phyloP scores from a whole-genome alignment of 1,140 invertebrate species.

The Neodiprion lecontei region DNA sequence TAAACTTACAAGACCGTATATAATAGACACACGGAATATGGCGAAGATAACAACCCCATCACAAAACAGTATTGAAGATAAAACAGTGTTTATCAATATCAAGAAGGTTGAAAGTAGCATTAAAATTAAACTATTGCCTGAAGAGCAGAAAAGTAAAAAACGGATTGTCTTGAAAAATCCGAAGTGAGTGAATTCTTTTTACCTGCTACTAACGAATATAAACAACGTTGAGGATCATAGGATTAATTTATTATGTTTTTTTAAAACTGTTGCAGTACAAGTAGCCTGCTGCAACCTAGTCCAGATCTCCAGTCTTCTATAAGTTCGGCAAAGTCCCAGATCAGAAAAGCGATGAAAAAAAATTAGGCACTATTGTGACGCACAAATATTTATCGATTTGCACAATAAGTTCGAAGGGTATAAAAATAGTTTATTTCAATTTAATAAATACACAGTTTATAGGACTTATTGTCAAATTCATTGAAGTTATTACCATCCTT shows the following conservation, averaged over 20 bases:
- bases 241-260: constrained; percentile 22
- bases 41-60: constrained; percentile 12
- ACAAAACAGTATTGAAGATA: constrained; percentile 23
- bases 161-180: constrained; percentile 48
- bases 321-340: constrained; percentile 40
- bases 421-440: constrained; percentile 17
- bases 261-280: constrained; percentile 39
- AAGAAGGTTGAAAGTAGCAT: constrained; percentile 47
- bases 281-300: constrained; percentile 43
- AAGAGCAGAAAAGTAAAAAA: constrained; percentile 34
- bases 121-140: constrained; percentile 44
- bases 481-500: not conserved
- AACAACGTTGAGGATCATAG: constrained; percentile 9
- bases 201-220: not conserved
- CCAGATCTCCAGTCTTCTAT: constrained; percentile 46
- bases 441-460: constrained; percentile 10
- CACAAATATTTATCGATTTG: too few relatives aligned
- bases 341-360: constrained; percentile 46
- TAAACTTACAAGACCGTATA: constrained; percentile 41
- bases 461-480: not conserved
- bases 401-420: not conserved
- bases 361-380: not conserved
- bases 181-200: constrained; percentile 32
- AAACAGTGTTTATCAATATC: constrained; percentile 40
- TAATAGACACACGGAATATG: constrained; percentile 47